phyloP scores from a whole-genome alignment of 2,113 vertebrate genomes.

The Octodon degus region DNA sequence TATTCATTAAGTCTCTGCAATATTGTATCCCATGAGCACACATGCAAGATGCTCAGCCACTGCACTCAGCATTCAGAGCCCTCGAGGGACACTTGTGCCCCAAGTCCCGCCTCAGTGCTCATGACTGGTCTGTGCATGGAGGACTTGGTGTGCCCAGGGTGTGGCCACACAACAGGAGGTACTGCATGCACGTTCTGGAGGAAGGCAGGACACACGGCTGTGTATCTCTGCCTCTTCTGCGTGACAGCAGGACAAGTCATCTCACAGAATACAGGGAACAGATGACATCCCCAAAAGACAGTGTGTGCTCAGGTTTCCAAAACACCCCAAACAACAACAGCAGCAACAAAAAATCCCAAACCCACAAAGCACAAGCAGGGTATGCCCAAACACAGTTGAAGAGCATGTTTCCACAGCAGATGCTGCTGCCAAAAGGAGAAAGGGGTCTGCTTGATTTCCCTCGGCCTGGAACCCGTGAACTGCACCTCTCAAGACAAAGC shows the following conservation, averaged over 20 bases:
- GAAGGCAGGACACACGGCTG: conserved; percentile 60
- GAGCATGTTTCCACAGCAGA: conserved; percentile 56
- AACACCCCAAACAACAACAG: background rate
- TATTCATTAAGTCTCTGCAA: background rate
- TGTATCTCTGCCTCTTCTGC: conserved; percentile 76
- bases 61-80: conserved; percentile 80
- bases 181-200: conserved; percentile 78
- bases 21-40: conserved; percentile 49
- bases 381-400: conserved; percentile 45
- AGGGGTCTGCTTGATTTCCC: conserved; percentile 9
- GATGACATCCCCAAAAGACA: conserved; percentile 66
- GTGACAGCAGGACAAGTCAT: conserved; percentile 69
- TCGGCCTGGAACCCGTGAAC: conserved; percentile 64
- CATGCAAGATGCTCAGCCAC: conserved; percentile 37
- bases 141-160: conserved; percentile 51
- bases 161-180: conserved; percentile 61
- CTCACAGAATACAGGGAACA: conserved; percentile 67
- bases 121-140: conserved; percentile 68
- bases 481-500: conserved; percentile 75
- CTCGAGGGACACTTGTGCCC: conserved; percentile 59
- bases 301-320: conserved; percentile 43
- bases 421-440: conserved; percentile 54
- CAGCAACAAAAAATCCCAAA: background rate
- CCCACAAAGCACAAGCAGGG: conserved; percentile 18
- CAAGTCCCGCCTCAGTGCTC: conserved; percentile 75